phyloP scores from a whole-genome alignment of 1,140 invertebrate genomes.

The Charaxes varanes region DNA sequence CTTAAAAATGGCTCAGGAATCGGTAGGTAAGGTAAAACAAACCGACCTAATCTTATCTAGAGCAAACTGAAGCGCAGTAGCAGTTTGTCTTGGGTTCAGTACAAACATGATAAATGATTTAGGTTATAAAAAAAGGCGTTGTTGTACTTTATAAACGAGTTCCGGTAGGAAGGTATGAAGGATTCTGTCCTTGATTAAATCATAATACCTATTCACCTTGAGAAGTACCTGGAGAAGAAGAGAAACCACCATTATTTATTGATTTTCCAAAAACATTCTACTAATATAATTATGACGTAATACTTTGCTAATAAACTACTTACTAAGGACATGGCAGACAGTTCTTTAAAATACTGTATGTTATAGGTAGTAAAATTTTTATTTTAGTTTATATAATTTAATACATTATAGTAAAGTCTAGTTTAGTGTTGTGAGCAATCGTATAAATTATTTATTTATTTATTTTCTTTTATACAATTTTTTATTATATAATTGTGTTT shows the following conservation, averaged over 20 bases:
- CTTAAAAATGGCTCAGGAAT: conserved; percentile 64
- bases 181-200: conserved; percentile 56
- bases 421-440: no score
- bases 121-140: conserved; percentile 65
- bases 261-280: conserved; percentile 7
- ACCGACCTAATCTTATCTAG: conserved; percentile 66
- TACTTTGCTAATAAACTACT: no score
- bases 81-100: conserved; percentile 71
- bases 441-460: no score
- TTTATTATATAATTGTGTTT: no score
- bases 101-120: conserved; percentile 73
- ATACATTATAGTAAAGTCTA: no score
- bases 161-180: conserved; percentile 59
- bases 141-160: conserved; percentile 63
- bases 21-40: conserved; percentile 69
- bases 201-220: conserved; percentile 71
- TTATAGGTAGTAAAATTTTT: no score
- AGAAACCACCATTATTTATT: conserved; percentile 21
- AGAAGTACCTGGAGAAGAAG: conserved; percentile 73
- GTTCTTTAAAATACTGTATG: no score
- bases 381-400: no score
- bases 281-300: neutral
- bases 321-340: no score
- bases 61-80: conserved; percentile 69
- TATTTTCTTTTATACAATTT: no score